Base-by-base conservation (phyloP, 2,888 invertebrate genomes). In the Trimorus sp. region DNA sequence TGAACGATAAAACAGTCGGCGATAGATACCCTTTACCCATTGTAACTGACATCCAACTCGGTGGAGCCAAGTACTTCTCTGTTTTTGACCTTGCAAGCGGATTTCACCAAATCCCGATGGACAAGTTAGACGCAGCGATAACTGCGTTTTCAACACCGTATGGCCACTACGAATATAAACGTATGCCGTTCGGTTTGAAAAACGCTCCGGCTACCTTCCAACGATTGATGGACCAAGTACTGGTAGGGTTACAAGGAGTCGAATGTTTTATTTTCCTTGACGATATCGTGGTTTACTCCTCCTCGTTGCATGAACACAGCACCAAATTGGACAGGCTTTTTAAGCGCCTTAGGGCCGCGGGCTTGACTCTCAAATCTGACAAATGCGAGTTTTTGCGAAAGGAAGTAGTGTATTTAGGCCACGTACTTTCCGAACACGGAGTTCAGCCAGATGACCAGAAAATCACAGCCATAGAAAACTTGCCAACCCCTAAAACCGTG, bases 131-230 rank as follows among this genome's bases (percentile, higher is more conserved):
- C 36, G 62, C 60, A 11, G 65, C 74, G 11, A 85, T 85, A 54
- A 86, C 82, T 3, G 66, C 66, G n/a, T 66, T 66, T 15, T 54
- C 66, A 7, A 66, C 66, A n/a, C 66, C 66, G 0, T 66, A 80
- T 5, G 84, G 84, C 1, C 86, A 87, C 56, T 88, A 79, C 36
- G 76, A 87, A 38, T 88, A 76, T 60, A 63, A 36, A 1, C n/a
- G 84, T 14, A 86, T 88, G 87, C 84, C 85, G 0, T 89, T 90
- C 84, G 63, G 60, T 5, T 45, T 60, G n/a, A 42, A 16, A 11
- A 60, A 60, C 26, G 62, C 62, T 0, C 62, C 89, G 0, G 83
- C 86, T 0, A 88, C 88, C 0, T 90, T 89, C 75, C 87, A 87
- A 48, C 65, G 87, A 0, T 26, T 88, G 11, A 90, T 90, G 88